Percentiles rank a stretch among this genome's conserved stretches.
Conservation (phyloP, 2,113 vertebrate species). For the Microcebus tavaratra region DNA sequence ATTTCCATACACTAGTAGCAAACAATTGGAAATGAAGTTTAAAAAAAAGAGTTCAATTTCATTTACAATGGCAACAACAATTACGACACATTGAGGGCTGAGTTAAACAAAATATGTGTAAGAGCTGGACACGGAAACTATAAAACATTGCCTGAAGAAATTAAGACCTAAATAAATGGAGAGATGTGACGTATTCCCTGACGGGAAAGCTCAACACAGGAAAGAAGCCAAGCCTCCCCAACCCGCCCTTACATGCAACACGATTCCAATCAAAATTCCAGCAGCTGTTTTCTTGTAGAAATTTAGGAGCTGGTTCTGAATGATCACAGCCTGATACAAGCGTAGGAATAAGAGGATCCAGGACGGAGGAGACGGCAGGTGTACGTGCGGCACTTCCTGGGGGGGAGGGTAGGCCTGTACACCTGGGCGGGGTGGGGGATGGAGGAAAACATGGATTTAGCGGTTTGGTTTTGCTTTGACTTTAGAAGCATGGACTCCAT, state of each 20-base stretch:
- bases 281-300: background rate
- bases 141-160: background rate
- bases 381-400: too few species aligned
- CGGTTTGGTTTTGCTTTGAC: background rate
- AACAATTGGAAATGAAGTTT: background rate
- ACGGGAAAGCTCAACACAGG: rapidly evolving
- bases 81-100: background rate
- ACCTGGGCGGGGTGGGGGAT: rapidly evolving
- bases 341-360: too few species aligned
- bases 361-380: too few species aligned
- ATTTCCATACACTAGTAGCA: background rate
- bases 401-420: too few species aligned
- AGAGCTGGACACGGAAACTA: background rate
- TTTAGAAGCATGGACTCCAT: background rate
- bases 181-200: rapidly evolving
- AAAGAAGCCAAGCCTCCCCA: background rate
- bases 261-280: background rate
- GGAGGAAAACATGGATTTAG: background rate
- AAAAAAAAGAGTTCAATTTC: background rate
- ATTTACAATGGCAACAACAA: background rate
- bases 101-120: background rate
- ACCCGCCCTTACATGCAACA: rapidly evolving
- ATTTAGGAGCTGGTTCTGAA: background rate
- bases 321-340: too few species aligned
- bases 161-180: background rate